Conservation (phyloP, 2,797 vertebrate genomes). For the Sardinella longiceps region DNA sequence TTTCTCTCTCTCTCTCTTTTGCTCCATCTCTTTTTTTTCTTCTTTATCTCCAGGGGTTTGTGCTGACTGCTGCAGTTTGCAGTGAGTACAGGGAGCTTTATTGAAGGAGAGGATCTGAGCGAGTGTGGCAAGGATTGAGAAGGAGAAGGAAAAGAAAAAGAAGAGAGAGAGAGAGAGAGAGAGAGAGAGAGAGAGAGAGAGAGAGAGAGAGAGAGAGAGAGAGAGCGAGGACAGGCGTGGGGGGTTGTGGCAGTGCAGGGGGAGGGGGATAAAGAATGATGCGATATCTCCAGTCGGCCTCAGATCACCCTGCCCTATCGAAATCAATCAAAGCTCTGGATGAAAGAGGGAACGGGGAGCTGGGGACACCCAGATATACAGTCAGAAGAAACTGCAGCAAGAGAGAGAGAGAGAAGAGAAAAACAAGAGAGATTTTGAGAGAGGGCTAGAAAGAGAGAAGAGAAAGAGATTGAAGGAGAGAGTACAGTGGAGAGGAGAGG, state of each 20-base stretch:
- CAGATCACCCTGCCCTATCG: conserved; percentile 59
- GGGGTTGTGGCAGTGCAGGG: conserved; percentile 40
- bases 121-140: conserved; percentile 6
- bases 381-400: background rate
- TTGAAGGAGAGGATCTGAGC: conserved; percentile 38
- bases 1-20: conserved; percentile 31
- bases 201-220: conserved; percentile 36
- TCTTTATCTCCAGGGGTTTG: conserved; percentile 54
- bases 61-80: conserved; percentile 79
- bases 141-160: conserved; percentile 47
- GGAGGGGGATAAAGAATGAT: conserved; percentile 55
- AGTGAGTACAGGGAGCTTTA: conserved; percentile 53
- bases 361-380: conserved; percentile 13
- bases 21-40: conserved; percentile 47
- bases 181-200: conserved; percentile 32
- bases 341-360: conserved; percentile 48
- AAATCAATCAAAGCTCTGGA: conserved; percentile 63
- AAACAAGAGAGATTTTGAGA: background rate
- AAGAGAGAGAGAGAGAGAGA: conserved; percentile 39
- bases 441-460: background rate
- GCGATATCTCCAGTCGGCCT: conserved; percentile 59
- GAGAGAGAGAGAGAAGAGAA: conserved; percentile 2
- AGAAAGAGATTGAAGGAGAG: conserved; percentile 33
- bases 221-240: background rate
- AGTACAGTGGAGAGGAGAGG: background rate